These are phyloP conservation scores for Catharus fuscescens DNA, from an alignment of 2,113 vertebrate species.

Conservation along the genomic window DNA sequence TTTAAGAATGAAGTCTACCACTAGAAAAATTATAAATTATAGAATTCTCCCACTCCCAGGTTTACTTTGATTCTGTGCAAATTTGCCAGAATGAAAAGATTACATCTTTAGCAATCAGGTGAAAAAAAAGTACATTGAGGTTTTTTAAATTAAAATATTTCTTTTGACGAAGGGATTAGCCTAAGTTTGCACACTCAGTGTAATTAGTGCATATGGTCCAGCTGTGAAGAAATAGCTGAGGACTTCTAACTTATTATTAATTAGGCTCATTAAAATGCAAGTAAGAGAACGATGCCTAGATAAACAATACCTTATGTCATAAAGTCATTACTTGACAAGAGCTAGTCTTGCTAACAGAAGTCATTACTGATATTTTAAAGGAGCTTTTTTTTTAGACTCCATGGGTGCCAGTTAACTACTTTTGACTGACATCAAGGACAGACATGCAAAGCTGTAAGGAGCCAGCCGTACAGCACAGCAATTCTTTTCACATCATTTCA, in stretches of 20 bases:
- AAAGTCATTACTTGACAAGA: constrained; percentile 83
- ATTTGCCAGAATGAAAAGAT: constrained; percentile 18
- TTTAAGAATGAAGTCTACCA: constrained; percentile 20
- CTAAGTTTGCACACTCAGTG: constrained; percentile 74
- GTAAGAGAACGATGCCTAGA: constrained; percentile 80
- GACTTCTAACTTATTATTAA: constrained; percentile 87
- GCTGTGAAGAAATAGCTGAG: constrained; percentile 83
- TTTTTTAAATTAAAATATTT: constrained; percentile 67
- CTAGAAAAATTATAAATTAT: constrained; percentile 33
- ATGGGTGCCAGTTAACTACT: constrained; percentile 79
- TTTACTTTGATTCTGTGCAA: constrained; percentile 51
- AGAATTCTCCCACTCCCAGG: background rate
- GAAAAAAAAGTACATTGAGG: constrained; percentile 17
- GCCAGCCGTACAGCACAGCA: constrained; percentile 63
- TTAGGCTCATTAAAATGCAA: constrained; percentile 88
- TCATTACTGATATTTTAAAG: constrained; percentile 75
- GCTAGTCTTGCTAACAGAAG: constrained; percentile 77
- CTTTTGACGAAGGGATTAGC: constrained; percentile 72
- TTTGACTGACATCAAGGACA: constrained; percentile 88
- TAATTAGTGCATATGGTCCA: constrained; percentile 88
- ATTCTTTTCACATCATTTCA: constrained; percentile 82
- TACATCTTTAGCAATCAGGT: constrained; percentile 30
- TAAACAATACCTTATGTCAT: constrained; percentile 87
- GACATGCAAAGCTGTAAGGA: constrained; percentile 76
- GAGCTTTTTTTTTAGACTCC: constrained; percentile 64